Base-by-base conservation (phyloP, 2,888 invertebrate genomes). In the Ectropis crepuscularia region DNA sequence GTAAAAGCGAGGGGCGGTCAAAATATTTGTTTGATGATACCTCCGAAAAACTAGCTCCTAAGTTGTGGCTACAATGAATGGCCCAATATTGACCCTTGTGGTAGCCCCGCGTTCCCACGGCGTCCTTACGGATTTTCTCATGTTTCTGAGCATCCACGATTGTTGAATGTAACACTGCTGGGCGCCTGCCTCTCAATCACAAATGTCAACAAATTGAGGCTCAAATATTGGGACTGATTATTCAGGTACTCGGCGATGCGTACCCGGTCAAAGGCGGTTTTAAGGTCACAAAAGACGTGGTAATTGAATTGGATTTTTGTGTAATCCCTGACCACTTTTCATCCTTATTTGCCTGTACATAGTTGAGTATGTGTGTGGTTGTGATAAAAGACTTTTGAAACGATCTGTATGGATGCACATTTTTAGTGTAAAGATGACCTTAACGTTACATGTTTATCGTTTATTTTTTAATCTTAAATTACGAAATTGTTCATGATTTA, bases 181-280 rank as follows among this genome's bases (percentile, higher is more conserved):
- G 88, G 88, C 87, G 86, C 86, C 87, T 85, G 78, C 78, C 74
- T 74, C 72, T 73, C 79, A 83, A 86, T 84, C 74, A 77, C 73
- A 80, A 78, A 70, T 70, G 78, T 82, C 86, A 89, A 92, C 90
- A 91, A 88, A 89, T 90, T 88, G 87, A 78, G 76, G 76, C 74
- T 74, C 87, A 88, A 92, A 92, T 89, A 90, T 90, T 89, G 84
- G 74, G 74, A 75, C 86, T 83, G 87, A 92, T 91, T 85, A 90
- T 90, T 86, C 83, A 78, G 68, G 78, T 80, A 81, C 82, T 80
- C 78, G 74, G 78, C 72, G 65, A 63, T 68, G 71, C 57, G 66
- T 70, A 70, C 68, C 68, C 68, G 67, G 72, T 87, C 85, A 90
- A 89, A 81, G 80, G 87, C 91, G 90, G 92, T 90, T 91, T 90